phyloP scores from a whole-genome alignment of 1,140 invertebrate species.

The Leptopilina boulardi region DNA sequence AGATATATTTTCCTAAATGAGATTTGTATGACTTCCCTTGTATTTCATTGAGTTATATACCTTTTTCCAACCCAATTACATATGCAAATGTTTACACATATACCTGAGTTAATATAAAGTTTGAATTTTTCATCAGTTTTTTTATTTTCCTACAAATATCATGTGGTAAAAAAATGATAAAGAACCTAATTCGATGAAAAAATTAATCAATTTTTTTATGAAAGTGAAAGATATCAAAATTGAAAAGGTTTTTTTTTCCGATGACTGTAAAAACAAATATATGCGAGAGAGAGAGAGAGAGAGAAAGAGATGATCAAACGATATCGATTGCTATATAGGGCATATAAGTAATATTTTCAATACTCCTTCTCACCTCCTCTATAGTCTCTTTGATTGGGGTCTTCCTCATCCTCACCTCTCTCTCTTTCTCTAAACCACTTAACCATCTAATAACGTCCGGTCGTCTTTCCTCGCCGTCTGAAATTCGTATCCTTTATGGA shows the following conservation, averaged over 20 bases:
- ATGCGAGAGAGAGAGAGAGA: neutral
- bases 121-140: too few species aligned
- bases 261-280: neutral
- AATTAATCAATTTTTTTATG: too few species aligned
- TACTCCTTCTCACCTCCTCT: neutral
- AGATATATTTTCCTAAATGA: conserved; percentile 12
- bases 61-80: neutral
- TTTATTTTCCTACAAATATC: too few species aligned
- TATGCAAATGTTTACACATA: neutral
- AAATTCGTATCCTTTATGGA: conserved; percentile 9
- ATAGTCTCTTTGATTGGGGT: neutral
- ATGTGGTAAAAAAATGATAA: too few species aligned
- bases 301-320: neutral
- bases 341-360: neutral
- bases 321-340: neutral
- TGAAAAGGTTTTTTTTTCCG: neutral
- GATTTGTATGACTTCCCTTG: conserved; percentile 6
- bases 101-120: neutral
- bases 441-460: conserved; percentile 21
- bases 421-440: conserved; percentile 3
- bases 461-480: conserved; percentile 5
- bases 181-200: too few species aligned
- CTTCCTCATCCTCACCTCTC: neutral
- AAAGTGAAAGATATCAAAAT: neutral
- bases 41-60: neutral